Percentiles rank a stretch among this genome's conserved stretches.
Evolutionary conservation across 2,797 vertebrate genomes (phyloP).

Genomic region (Sebastes iracundus): DNA sequence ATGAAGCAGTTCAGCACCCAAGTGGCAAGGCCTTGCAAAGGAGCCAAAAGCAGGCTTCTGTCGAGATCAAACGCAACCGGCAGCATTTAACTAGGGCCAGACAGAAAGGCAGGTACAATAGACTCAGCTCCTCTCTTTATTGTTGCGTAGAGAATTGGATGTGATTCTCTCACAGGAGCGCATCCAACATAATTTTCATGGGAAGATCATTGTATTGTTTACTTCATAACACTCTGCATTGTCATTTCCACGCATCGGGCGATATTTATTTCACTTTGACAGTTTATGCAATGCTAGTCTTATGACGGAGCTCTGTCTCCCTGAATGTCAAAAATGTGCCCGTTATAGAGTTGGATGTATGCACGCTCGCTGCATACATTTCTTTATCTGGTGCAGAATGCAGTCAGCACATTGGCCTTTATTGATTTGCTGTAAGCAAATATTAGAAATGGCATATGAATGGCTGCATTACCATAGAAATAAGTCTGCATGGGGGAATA

Average conservation of each 20-base stretch:
- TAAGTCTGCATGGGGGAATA: slow-evolving; percentile 49
- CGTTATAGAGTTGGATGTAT: not conserved
- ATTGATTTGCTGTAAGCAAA: slow-evolving; percentile 63
- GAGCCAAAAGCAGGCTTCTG: slow-evolving; percentile 62
- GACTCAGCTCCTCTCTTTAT: slow-evolving; percentile 38
- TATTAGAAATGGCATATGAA: slow-evolving; percentile 66
- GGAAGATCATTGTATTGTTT: slow-evolving; percentile 41
- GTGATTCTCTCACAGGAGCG: slow-evolving; percentile 38
- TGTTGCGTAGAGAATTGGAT: slow-evolving; percentile 37
- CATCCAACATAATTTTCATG: slow-evolving; percentile 46
- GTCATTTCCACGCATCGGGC: slow-evolving; percentile 35
- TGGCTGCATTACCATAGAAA: slow-evolving; percentile 77
- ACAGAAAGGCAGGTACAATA: slow-evolving; percentile 48
- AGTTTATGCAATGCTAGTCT: not conserved
- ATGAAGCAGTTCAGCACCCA: slow-evolving; percentile 70
- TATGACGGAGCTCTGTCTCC: not conserved
- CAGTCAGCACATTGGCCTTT: slow-evolving; percentile 32
- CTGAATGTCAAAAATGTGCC: not conserved
- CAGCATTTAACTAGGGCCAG: slow-evolving; percentile 55
- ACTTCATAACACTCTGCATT: slow-evolving; percentile 27
- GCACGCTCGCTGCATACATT: slow-evolving; percentile 11
- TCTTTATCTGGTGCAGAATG: slow-evolving; percentile 20
- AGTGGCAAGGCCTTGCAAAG: slow-evolving; percentile 65
- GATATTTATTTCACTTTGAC: slow-evolving; percentile 34
- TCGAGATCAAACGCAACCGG: slow-evolving; percentile 69